Base-by-base conservation (phyloP, 92 coral and sea anemone species). In the Micromussa lordhowensis region DNA sequence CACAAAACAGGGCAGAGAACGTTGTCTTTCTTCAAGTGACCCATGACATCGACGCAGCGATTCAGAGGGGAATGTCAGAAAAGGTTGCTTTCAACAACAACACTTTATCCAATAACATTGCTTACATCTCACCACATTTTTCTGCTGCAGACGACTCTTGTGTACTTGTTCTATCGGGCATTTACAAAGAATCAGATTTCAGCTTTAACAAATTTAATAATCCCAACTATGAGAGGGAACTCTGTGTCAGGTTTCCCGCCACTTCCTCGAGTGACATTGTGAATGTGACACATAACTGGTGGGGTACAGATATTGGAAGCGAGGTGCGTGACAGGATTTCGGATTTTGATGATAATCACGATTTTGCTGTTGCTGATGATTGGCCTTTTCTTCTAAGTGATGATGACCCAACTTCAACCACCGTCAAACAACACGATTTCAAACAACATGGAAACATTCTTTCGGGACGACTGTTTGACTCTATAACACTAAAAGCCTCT, bases 281-380 rank as follows among this genome's bases (percentile, higher is more conserved):
- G n/a, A 49, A 90, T 22, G 69, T 86, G 28, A 73, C 87, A 40
- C 82, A 72, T 79, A 94, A 94, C 89, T 94, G 96, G 96, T 94
- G 96, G 96, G 95, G 93, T 16, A 87, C 91, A 7, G 21, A 32
- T 9, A 71, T 51, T 1, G 80, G 24, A 7, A 21, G 57, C 3
- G 58, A 64, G 2, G 51, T 94, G 31, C 82, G 87, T 26, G 78
- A 94, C 32, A 85, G 90, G 79, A 84, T 94, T 59, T 78, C 86
- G 5, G 94, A 94, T 72, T 94, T 92, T 68, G 92, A 92, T 49
- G 95, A 92, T 48, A 80, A 91, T 51, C 75, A 88, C 63, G 93
- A 94, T 69, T 79, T 68, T 54, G 82, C 93, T 0, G 71, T 79
- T 57, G 93, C 88, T 12, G 28, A 53, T n/a, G 44, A 55, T 84